Percentiles rank a stretch among this genome's conserved stretches.
Evolutionary conservation across 2,113 vertebrate genomes (phyloP).

Genomic region (Ammodytes marinus): DNA sequence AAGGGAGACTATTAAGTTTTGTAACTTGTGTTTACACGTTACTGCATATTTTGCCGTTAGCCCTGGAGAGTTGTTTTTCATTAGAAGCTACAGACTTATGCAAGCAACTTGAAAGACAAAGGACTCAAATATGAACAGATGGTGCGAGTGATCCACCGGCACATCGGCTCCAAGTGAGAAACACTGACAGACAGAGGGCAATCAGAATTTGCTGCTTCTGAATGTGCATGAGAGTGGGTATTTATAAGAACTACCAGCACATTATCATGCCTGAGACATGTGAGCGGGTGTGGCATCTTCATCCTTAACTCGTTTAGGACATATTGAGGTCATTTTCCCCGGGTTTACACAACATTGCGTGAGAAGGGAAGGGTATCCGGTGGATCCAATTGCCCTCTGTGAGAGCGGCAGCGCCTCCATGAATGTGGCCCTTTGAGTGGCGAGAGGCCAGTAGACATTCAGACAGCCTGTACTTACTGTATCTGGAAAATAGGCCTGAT

Average conservation of each 20-base stretch:
- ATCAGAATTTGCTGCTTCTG: slow-evolving; percentile 35
- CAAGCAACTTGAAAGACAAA: slow-evolving; percentile 40
- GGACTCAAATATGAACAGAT: slow-evolving; percentile 46
- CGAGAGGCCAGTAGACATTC: slow-evolving; percentile 77
- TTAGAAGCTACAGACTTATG: slow-evolving; percentile 2
- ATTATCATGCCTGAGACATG: slow-evolving; percentile 73
- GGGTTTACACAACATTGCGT: slow-evolving; percentile 84
- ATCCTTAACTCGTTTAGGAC: slow-evolving; percentile 79
- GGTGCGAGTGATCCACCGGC: slow-evolving; percentile 25
- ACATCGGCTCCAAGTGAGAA: slow-evolving; percentile 32
- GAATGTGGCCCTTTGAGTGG: slow-evolving; percentile 86
- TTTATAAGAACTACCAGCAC: slow-evolving; percentile 55
- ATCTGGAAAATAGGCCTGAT: slow-evolving; percentile 81
- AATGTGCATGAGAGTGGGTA: slow-evolving; percentile 28
- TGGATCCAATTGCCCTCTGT: slow-evolving; percentile 83
- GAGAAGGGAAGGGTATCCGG: slow-evolving; percentile 80
- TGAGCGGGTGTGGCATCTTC: slow-evolving; percentile 72
- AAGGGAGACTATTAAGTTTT: background rate
- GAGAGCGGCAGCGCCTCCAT: slow-evolving; percentile 76
- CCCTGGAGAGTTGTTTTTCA: slow-evolving; percentile 5
- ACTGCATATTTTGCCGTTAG: background rate
- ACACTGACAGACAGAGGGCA: slow-evolving; percentile 23
- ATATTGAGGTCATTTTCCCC: slow-evolving; percentile 80
- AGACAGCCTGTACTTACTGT: slow-evolving; percentile 80
- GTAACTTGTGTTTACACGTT: background rate